These are phyloP conservation scores for Pan troglodytes DNA, from an alignment of 2,113 vertebrate species.

Conservation along the genomic window NHGRI_mPanTro3-v2.1_pri NC_072401.2:106501001-106501500, in stretches of 20 bases:
- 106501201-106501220: not conserved
- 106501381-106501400: not conserved
- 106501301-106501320: not conserved
- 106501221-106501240: not conserved
- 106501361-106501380: not conserved
- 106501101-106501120: not conserved
- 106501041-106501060: not conserved
- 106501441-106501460: not conserved
- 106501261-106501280: not conserved
- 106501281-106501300: not conserved
- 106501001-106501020: not conserved
- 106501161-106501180: not conserved
- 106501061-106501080: not conserved
- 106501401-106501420: not conserved
- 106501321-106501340: not conserved
- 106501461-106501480: not conserved
- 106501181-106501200: not conserved
- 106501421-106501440: not conserved
- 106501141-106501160: not conserved
- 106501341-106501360: not conserved
- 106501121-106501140: not conserved
- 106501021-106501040: conserved; percentile 33
- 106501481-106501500: not conserved
- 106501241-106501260: not conserved
- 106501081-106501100: not conserved